phyloP scores from a whole-genome alignment of 2,113 vertebrate genomes.

The Poeciliopsis occidentalis region DNA sequence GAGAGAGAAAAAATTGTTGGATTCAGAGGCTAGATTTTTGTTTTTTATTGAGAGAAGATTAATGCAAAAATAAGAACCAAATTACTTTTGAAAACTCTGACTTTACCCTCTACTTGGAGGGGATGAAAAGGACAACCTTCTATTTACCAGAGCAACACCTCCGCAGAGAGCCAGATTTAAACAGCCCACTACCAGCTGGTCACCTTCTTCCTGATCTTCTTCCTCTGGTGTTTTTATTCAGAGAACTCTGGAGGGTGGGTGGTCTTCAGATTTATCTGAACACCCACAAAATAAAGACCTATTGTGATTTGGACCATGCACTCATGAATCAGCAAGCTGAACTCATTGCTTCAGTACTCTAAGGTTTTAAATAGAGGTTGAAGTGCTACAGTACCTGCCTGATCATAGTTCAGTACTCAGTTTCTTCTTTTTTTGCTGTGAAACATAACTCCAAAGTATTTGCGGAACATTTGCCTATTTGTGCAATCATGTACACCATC shows the following conservation, averaged over 20 bases:
- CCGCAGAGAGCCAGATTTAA: background rate
- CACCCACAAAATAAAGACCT: conserved; percentile 13
- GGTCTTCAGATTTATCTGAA: conserved; percentile 16
- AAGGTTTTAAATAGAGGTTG: background rate
- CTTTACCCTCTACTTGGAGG: too few relatives aligned
- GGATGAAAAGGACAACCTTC: too few relatives aligned
- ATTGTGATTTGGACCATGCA: conserved; percentile 5
- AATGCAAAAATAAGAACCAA: background rate
- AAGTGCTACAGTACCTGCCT: too few relatives aligned
- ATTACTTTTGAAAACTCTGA: too few relatives aligned
- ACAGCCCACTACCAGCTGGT: background rate
- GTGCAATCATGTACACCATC: too few relatives aligned
- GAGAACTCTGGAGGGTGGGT: conserved; percentile 10
- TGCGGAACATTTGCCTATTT: too few relatives aligned
- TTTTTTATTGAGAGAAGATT: background rate
- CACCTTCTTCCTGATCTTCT: background rate
- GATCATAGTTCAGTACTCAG: too few relatives aligned
- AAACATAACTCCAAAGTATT: too few relatives aligned
- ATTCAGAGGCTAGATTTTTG: background rate
- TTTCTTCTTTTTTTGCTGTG: too few relatives aligned
- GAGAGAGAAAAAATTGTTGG: background rate
- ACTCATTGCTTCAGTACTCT: background rate
- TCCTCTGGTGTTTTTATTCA: conserved; percentile 25
- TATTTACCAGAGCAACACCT: too few relatives aligned
- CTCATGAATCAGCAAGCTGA: background rate